Base-by-base conservation (phyloP, 2,797 vertebrate species). In the Uromys caudimaculatus region DNA sequence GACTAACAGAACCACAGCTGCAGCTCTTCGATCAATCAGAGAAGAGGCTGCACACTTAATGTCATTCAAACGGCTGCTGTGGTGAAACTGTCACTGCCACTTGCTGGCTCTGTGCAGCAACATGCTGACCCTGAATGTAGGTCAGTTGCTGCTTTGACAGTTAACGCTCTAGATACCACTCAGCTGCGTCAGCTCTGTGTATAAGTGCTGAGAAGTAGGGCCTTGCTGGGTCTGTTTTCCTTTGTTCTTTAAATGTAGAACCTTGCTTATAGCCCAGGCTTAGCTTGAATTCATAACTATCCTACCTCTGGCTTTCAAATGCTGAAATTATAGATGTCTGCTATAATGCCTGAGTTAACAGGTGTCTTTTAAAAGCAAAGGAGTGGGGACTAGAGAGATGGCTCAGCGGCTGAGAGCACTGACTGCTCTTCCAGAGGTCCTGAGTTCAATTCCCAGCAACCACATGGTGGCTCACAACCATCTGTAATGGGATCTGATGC, bases 31-130 rank as follows among this genome's bases (percentile, higher is more conserved):
- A 93, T 92, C 97, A 98, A 93, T 92, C 97, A 98, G 94, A 95
- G 87, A 77, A 93, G 38, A 96, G 64, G 87, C 97, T 98, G 97
- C 98, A 95, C 97, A 97, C 99, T 99, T 99, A 99, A 98, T 98
- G 98, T 98, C 99, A 98, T 97, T 96, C 86, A 97, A 97, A 97
- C 97, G 97, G 98, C 98, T 98, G 97, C 97, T 97, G 89, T 88
- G 71, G 97, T 97, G 98, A 98, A 98, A 97, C 95, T 98, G 98
- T 98, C 95, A 95, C 97, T 95, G 85, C 88, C 96, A 81, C 93
- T 98, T 97, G 87, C 93, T 98, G 90, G 93, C 95, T 98, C 85
- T 79, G 73, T 93, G 92, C 87, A 97, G 92, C 97, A 96, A 98
- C 97, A 94, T 97, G 92, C 89, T 86, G 92, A 94, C 97, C 91